A percentile compares a stretch with the other conserved stretches of the same genome.
Evolutionary conservation across 2,888 invertebrate species (phyloP).

Genomic region (Ennomos fuscantarius): DNA sequence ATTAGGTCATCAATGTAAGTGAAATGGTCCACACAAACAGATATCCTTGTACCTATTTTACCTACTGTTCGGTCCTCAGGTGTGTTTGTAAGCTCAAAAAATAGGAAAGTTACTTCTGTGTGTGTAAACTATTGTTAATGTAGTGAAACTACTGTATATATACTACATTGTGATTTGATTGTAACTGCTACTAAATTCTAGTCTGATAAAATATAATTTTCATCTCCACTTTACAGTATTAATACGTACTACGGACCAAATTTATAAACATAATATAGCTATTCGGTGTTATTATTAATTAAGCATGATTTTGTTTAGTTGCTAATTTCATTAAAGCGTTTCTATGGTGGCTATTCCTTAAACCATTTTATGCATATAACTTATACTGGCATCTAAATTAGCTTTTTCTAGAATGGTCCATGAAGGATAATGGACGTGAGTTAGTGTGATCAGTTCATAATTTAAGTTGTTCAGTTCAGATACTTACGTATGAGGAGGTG

Average conservation of each 20-base stretch:
- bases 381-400: constrained; percentile 33
- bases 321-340: constrained; percentile 17
- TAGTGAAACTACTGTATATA: constrained; percentile 55
- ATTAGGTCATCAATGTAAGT: constrained; percentile 73
- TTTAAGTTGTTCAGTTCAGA: constrained; percentile 6
- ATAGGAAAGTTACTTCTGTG: constrained; percentile 48
- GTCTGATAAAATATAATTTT: constrained; percentile 5
- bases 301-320: constrained; percentile 20
- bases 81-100: constrained; percentile 3
- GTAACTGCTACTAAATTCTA: constrained; percentile 6
- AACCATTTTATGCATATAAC: constrained; percentile 11
- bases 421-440: constrained; percentile 75
- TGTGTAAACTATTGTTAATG: constrained; percentile 54
- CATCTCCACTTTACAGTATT: not conserved
- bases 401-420: constrained; percentile 64
- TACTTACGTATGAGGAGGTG: constrained; percentile 80
- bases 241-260: no score
- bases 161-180: constrained; percentile 40
- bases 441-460: constrained; percentile 17
- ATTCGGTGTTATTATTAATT: constrained; percentile 8
- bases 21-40: constrained; percentile 67
- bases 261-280: constrained; percentile 1
- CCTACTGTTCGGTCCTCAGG: not conserved
- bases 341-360: constrained; percentile 22
- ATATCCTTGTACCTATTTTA: constrained; percentile 33